Evolutionary conservation across 2,113 vertebrate genomes (phyloP), one percentile per base, ranked within the genome.

Genomic region (Nothoprocta pentlandii): DNA sequence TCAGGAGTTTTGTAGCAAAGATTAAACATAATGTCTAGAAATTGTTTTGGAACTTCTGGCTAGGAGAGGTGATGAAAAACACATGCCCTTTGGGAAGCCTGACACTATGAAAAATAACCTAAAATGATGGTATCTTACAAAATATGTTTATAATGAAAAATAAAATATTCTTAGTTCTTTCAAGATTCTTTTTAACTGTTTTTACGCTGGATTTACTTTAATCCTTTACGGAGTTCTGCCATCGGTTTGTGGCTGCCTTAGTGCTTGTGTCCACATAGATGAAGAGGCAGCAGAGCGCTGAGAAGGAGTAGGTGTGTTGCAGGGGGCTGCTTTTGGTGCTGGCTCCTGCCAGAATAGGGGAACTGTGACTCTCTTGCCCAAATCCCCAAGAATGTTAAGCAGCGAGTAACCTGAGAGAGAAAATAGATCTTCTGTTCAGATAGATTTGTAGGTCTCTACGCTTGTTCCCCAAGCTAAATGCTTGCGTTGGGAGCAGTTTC

Each of bases 401-500:
- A 34, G 7, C 74, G 51, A 4, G 26, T 73, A 95, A 13, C 58
- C n/a, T 54, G 1, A 8, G 16, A 11, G 2, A 51, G 39, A 86
- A 93, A 70, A 51, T 5, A 83, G 51, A 80, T 80, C 54, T 80
- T 85, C 58, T 80, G 63, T 83, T 91, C 41, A 56, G 26, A 54
- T n/a, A 61, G 22, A 54, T 74, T n/a, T 74, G n/a, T 53, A 53
- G 20, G 32, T 69, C 75, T 95, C 42, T 91, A 36, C 87, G 36
- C 67, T 78, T 79, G 25, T 81, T 81, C 71, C 62, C 34, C 39
- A 68, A 46, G 86, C 51, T 89, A 71, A 95, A 87, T 39, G 70
- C 70, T 75, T 92, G 80, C 16, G 16, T 93, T 87, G 36, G 63
- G 56, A 85, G 63, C 26, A 28, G 80, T 95, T 90, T 69, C 76